Conservation (phyloP, 2,113 vertebrate genomes). For the Psittacula cyanocephala region DNA sequence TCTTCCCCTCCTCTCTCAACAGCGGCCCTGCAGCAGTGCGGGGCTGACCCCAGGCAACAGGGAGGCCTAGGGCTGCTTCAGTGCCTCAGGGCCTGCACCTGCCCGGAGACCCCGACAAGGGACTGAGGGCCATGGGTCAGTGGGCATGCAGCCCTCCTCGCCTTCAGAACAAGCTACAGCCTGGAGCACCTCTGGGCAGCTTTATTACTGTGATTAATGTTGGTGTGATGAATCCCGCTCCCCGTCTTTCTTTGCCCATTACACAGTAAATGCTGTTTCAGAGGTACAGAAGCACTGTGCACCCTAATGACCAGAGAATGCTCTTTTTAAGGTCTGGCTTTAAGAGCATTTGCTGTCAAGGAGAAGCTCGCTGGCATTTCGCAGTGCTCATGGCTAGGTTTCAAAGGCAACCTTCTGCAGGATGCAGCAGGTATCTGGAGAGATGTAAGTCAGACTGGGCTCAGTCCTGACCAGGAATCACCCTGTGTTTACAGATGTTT, state of each 20-base stretch:
- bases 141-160: not conserved
- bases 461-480: not conserved
- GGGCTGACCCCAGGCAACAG: not conserved
- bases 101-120: accelerated
- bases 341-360: not conserved
- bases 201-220: not conserved
- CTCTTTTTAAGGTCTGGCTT: not conserved
- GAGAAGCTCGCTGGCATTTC: accelerated
- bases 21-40: accelerated
- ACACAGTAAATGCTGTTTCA: not conserved
- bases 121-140: accelerated
- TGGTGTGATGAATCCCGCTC: not conserved
- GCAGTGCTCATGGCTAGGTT: accelerated
- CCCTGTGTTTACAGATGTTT: not conserved
- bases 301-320: not conserved
- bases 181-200: not conserved
- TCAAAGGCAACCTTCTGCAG: not conserved
- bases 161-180: not conserved
- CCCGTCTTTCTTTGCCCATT: not conserved
- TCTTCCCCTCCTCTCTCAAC: not conserved
- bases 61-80: not conserved
- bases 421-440: not conserved
- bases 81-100: not conserved
- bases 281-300: not conserved
- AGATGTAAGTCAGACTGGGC: not conserved